Percentiles rank a stretch among this genome's conserved stretches.
These are phyloP conservation scores for Apotomis capreana DNA, from an alignment of 2,888 invertebrate species.

Conservation along the genomic window DNA sequence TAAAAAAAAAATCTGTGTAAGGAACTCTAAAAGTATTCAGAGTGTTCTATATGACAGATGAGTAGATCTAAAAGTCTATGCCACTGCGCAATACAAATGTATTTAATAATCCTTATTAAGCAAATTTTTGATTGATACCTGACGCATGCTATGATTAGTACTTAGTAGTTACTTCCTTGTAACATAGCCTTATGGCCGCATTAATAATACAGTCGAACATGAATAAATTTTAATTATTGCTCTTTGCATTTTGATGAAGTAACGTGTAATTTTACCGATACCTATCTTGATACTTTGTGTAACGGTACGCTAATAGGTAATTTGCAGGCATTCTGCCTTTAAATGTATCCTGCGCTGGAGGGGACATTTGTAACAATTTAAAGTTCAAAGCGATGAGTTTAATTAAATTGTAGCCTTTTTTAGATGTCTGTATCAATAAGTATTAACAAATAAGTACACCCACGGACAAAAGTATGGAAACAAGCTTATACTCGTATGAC, in stretches of 20 bases:
- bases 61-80: neutral
- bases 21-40: neutral
- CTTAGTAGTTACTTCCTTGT: slow-evolving; percentile 46
- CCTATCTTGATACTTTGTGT: slow-evolving; percentile 12
- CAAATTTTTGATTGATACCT: slow-evolving; percentile 48
- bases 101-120: slow-evolving; percentile 29
- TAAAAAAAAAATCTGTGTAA: no score
- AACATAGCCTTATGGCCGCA: slow-evolving; percentile 30
- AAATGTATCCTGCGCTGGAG: slow-evolving; percentile 21
- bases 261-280: slow-evolving; percentile 58
- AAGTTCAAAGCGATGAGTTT: neutral
- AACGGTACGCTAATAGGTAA: slow-evolving; percentile 27
- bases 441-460: no score
- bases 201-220: slow-evolving; percentile 38
- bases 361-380: slow-evolving; percentile 21
- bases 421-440: neutral
- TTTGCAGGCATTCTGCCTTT: slow-evolving; percentile 19
- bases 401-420: slow-evolving; percentile 12
- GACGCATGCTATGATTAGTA: slow-evolving; percentile 41
- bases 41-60: neutral
- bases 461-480: no score
- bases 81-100: slow-evolving; percentile 12
- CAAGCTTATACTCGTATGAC: no score
- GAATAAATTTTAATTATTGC: slow-evolving; percentile 42
- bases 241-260: slow-evolving; percentile 43